Percentiles rank a stretch among this genome's conserved stretches.
These are phyloP conservation scores for Galleria mellonella DNA, from an alignment of 1,140 invertebrate genomes.

Conservation along the genomic window DNA sequence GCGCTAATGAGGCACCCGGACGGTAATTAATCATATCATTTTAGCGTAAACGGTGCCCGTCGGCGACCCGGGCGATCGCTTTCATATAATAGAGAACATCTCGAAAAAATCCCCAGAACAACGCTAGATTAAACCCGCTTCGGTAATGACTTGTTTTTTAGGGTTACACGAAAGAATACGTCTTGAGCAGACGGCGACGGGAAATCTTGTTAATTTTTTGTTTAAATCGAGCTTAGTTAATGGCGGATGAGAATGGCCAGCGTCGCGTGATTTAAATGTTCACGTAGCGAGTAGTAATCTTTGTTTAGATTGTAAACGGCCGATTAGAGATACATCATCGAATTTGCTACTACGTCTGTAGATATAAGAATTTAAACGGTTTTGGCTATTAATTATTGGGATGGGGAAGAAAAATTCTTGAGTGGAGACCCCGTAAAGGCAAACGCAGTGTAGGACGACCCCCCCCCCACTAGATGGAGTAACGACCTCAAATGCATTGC, in stretches of 20 bases:
- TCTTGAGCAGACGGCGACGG: slow-evolving; percentile 50
- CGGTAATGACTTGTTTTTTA: slow-evolving; percentile 73
- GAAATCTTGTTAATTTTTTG: slow-evolving; percentile 57
- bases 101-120: slow-evolving; percentile 59
- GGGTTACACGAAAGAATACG: slow-evolving; percentile 67
- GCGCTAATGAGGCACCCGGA: slow-evolving; percentile 64
- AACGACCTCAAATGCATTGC: no score
- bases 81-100: slow-evolving; percentile 62
- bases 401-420: no score
- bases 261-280: slow-evolving; percentile 18
- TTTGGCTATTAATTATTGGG: no score
- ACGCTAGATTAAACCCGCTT: slow-evolving; percentile 64
- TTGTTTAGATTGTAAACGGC: no score
- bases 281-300: slow-evolving; percentile 17
- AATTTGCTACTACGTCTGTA: no score
- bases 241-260: slow-evolving; percentile 35
- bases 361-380: no score
- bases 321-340: no score
- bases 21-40: slow-evolving; percentile 72
- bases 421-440: no score
- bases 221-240: slow-evolving; percentile 30
- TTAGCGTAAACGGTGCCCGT: slow-evolving; percentile 57
- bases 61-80: slow-evolving; percentile 49
- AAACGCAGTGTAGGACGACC: no score
- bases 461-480: no score